Base-by-base conservation (phyloP, 2,888 invertebrate species). In the Linnaemya vulpina region DNA sequence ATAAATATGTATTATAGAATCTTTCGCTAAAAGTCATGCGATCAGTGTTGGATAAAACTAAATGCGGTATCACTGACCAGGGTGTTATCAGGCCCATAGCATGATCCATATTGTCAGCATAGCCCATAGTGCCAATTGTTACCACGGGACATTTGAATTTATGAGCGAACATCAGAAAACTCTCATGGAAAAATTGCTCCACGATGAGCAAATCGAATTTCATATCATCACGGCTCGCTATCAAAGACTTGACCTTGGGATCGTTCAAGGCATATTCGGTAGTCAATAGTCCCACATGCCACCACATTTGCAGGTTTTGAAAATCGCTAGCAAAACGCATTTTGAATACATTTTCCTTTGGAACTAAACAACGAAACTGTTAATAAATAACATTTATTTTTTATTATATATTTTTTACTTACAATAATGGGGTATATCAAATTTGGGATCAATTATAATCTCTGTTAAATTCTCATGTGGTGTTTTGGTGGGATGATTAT, bases 181-280 rank as follows among this genome's bases (percentile, higher is more conserved):
- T 92, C 85, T 93, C 93, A 80, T 92, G 92, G 71, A 93, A 92
- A 86, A 93, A 93, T 73, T 93, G 92, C 76, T 93, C 93, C 75
- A 92, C 81, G 0, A 93, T 89, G 5, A 93, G 89, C 11, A 93
- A 86, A 87, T 93, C 93, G 71, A 89, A 93, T 75, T 93, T 92
- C n/a, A 89, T 88, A 71, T 92, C 88, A 30, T 91, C 88, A 30
- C 91, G 89, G 5, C 92, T 92, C 3, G 88, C 87, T 20, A 92
- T 91, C 0, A 92, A 86, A 2, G 87, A 81, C 68, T 89, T 88
- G 0, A 93, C 89, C 67, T 90, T 90, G 35, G 87, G 62, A 89
- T 90, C 87, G 74, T 89, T 90, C 15, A 93, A 70, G 25, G 92
- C 91, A 87, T 91, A 87, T 80, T 90, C 91, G 22, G 90, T 90